These are phyloP conservation scores for Scrobipalpa atriplicella DNA, from an alignment of 2,888 invertebrate genomes.

Conservation along the genomic window DNA sequence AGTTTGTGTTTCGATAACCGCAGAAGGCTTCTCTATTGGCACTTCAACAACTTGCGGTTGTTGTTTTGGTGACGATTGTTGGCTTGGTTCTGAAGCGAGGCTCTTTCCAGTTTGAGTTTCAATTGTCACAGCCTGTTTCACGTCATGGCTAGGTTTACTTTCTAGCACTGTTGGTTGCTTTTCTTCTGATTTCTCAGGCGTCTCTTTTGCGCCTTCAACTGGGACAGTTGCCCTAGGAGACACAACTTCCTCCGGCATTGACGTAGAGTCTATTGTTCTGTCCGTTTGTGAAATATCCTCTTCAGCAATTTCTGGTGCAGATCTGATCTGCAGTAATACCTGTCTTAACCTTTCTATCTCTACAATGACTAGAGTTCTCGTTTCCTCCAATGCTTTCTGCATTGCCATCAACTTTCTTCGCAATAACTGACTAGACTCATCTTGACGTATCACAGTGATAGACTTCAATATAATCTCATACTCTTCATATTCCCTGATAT, in stretches of 20 bases:
- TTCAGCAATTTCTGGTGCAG: conserved; percentile 65
- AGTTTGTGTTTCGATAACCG: conserved; percentile 85
- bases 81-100: conserved; percentile 34
- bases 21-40: conserved; percentile 48
- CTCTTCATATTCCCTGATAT: conserved; percentile 74
- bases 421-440: conserved; percentile 79
- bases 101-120: conserved; percentile 36
- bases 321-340: conserved; percentile 69
- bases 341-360: conserved; percentile 81
- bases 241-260: conserved; percentile 88
- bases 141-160: conserved; percentile 47
- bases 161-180: conserved; percentile 42
- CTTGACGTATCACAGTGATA: conserved; percentile 70
- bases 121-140: conserved; percentile 30
- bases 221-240: conserved; percentile 57
- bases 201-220: no score
- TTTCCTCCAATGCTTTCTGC: conserved; percentile 83
- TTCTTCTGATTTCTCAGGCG: conserved; percentile 39
- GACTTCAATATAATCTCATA: conserved; percentile 72
- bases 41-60: conserved; percentile 34
- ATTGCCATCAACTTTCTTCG: conserved; percentile 82
- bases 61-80: conserved; percentile 29
- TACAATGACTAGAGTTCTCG: conserved; percentile 83
- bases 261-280: conserved; percentile 86
- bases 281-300: conserved; percentile 81